Base-by-base conservation (phyloP, 2,113 vertebrate species). In the Theropithecus gelada region DNA sequence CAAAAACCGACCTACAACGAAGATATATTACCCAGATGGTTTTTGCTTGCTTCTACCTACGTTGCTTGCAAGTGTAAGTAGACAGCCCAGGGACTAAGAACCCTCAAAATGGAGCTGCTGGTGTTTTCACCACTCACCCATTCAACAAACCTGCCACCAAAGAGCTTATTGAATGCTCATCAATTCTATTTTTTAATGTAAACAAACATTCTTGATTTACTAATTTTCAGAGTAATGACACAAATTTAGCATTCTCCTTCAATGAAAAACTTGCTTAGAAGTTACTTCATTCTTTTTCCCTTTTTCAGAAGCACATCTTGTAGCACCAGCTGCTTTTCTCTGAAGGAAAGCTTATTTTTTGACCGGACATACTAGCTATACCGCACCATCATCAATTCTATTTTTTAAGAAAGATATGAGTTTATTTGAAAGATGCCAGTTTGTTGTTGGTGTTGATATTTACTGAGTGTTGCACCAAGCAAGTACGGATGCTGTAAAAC, bases 201-300 rank as follows among this genome's bases (percentile, higher is more conserved):
- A 92, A 94, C 35, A 95, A 78, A 70, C 38, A 79, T 83, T 94
- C 91, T 94, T 78, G 20, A 96, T 87, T 93, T 85, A 90, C 23
- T 79, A 38, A 82, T 66, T 88, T 88, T 88, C 81, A 81, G 72
- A 73, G n/a, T 68, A 93, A 92, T 68, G 64, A 79, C 40, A 96
- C 87, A 93, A 82, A 97, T 45, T 72, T 79, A 72, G 30, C 59
- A 61, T 89, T 88, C 20, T 96, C 78, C 45, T 94, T 64, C 50
- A 32, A 11, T 73, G 68, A 32, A 64, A 94, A 80, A 91, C 8
- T 79, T 80, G 35, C 64, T 76, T 64, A 32, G 43, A 94, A 84
- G 48, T 88, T 83, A 64, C 25, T 86, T 87, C 52, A 76, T 85
- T 89, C 30, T 32, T 82, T 73, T 75, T 66, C 38, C 78, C 78